A percentile compares a stretch with the other conserved stretches of the same genome.
These are phyloP conservation scores for Cettia cetti DNA, from an alignment of 2,113 vertebrate genomes.

Conservation along the genomic window DNA sequence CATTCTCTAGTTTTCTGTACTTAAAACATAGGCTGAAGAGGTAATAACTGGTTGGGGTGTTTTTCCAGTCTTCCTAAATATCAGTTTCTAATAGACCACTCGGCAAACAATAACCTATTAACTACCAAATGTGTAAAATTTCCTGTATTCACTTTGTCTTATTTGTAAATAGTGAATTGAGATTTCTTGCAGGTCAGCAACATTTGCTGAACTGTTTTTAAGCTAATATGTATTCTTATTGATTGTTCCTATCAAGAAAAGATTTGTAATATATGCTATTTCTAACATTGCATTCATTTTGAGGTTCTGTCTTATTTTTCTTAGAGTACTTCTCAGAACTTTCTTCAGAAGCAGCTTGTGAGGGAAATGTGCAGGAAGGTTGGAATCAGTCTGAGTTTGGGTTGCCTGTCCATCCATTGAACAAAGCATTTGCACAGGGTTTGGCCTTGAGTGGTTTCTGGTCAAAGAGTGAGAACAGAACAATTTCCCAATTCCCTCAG, in stretches of 20 bases:
- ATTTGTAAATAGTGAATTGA: slow-evolving; percentile 83
- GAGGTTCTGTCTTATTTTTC: slow-evolving; percentile 79
- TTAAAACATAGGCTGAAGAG: slow-evolving; percentile 58
- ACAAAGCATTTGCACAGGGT: slow-evolving; percentile 62
- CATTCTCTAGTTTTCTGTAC: slow-evolving; percentile 63
- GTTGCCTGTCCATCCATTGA: slow-evolving; percentile 60
- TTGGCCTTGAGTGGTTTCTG: slow-evolving; percentile 49
- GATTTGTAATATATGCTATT: slow-evolving; percentile 84
- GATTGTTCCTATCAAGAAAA: slow-evolving; percentile 79
- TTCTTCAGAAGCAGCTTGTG: slow-evolving; percentile 79
- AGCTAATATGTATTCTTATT: slow-evolving; percentile 83
- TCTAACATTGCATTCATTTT: slow-evolving; percentile 80
- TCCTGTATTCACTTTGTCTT: slow-evolving; percentile 84
- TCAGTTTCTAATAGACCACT: slow-evolving; percentile 76
- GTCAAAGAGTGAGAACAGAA: slow-evolving; percentile 40
- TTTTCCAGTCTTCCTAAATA: slow-evolving; percentile 77
- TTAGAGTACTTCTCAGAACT: slow-evolving; percentile 74
- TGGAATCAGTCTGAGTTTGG: slow-evolving; percentile 61
- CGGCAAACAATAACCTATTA: slow-evolving; percentile 75
- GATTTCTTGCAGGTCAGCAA: slow-evolving; percentile 77
- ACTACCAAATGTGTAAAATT: slow-evolving; percentile 84
- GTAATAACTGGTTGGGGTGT: slow-evolving; percentile 63
- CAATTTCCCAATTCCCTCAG: background rate
- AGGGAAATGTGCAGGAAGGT: slow-evolving; percentile 63
- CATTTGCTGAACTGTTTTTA: slow-evolving; percentile 84